Percentiles rank a stretch among this genome's conserved stretches.
These are phyloP conservation scores for Telenomus remus DNA, from an alignment of 1,140 invertebrate species.

Conservation along the genomic window DNA sequence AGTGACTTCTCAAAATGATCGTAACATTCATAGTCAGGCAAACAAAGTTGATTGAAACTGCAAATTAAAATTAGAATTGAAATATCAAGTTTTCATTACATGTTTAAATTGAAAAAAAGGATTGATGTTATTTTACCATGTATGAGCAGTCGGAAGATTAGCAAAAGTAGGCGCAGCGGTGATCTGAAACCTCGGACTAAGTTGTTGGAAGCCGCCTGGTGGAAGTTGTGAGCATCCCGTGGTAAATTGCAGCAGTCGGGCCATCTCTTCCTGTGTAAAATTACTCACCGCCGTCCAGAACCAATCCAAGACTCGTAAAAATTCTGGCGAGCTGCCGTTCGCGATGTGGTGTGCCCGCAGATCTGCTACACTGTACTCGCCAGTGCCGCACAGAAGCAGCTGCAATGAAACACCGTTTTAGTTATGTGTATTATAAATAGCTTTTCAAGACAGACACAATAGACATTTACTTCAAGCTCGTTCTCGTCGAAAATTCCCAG, in stretches of 20 bases:
- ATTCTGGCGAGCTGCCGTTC: conserved; percentile 88
- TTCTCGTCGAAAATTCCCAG: conserved; percentile 97
- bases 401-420: conserved; percentile 71
- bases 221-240: conserved; percentile 94
- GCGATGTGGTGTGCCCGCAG: conserved; percentile 91
- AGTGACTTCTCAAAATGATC: conserved; percentile 94
- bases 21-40: conserved; percentile 95
- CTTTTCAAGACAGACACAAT: background rate
- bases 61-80: conserved; percentile 64
- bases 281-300: conserved; percentile 95
- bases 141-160: conserved; percentile 93
- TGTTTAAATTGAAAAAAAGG: background rate
- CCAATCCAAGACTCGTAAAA: conserved; percentile 90
- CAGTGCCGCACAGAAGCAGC: conserved; percentile 93
- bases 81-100: too few species aligned
- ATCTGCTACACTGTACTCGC: conserved; percentile 93
- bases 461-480: conserved; percentile 88
- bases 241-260: conserved; percentile 94
- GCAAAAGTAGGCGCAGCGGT: conserved; percentile 91
- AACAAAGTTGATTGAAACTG: conserved; percentile 96
- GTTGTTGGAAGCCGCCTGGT: conserved; percentile 90
- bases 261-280: conserved; percentile 95
- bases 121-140: conserved; percentile 79
- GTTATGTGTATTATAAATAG: conserved; percentile 1
- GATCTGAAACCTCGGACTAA: conserved; percentile 93